Evolutionary conservation across 2,113 vertebrate species (phyloP).

Genomic region (Lanius ludovicianus): DNA sequence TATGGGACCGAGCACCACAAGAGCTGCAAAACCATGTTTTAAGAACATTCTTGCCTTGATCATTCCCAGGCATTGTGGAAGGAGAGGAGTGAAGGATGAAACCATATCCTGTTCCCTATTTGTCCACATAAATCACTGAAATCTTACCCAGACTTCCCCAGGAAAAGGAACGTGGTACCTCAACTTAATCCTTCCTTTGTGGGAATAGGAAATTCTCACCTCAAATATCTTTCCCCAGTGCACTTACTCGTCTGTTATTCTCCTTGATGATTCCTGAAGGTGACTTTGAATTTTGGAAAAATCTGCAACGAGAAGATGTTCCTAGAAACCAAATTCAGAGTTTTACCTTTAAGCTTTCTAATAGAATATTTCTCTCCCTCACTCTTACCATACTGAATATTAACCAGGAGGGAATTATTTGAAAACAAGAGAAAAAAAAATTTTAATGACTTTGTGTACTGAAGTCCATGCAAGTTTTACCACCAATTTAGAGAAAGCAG

Average conservation of each 20-base stretch:
- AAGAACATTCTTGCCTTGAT: not conserved
- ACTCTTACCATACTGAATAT: not conserved
- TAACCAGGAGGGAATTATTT: not conserved
- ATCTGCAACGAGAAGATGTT: not conserved
- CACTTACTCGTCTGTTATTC: not conserved
- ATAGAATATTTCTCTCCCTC: not conserved
- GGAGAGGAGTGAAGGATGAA: not conserved
- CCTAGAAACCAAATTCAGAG: not conserved
- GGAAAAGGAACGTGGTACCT: not conserved
- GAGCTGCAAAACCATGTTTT: not conserved
- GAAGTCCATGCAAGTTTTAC: not conserved
- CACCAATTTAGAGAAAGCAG: not conserved
- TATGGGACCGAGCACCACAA: not conserved
- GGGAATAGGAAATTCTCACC: not conserved
- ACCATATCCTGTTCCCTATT: not conserved
- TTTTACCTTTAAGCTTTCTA: not conserved
- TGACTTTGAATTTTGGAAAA: not conserved
- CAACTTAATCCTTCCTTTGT: not conserved
- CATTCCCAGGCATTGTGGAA: not conserved
- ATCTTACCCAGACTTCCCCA: not conserved
- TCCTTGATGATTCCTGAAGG: not conserved
- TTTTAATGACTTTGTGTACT: not conserved
- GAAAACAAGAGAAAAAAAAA: not conserved
- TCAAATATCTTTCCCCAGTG: not conserved
- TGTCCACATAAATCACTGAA: not conserved